phyloP scores from a whole-genome alignment of 2,797 vertebrate species.

The Sebastes iracundus region DNA sequence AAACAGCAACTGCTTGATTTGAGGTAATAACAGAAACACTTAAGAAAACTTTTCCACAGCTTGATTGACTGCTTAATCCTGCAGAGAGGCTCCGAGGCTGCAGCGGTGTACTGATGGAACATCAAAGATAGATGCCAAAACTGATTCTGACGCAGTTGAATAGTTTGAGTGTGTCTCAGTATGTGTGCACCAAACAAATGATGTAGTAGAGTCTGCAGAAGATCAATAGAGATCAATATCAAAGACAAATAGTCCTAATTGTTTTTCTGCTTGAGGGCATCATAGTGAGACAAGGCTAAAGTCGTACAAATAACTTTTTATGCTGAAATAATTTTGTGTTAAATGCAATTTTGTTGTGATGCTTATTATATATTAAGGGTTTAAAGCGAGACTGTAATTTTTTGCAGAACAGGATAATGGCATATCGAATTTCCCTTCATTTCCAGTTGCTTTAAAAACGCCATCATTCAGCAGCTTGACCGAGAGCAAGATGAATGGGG shows the following conservation, averaged over 20 bases:
- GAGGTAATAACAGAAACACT: slow-evolving; percentile 50
- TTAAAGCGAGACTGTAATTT: neutral
- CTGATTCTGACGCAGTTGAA: slow-evolving; percentile 12
- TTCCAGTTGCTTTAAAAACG: neutral
- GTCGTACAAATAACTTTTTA: neutral
- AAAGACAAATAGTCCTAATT: neutral
- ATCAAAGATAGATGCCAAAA: slow-evolving; percentile 23
- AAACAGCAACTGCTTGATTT: slow-evolving; percentile 58
- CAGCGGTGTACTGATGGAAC: slow-evolving; percentile 10
- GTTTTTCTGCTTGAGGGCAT: neutral
- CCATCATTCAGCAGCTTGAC: neutral
- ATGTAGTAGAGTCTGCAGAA: neutral
- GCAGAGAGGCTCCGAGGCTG: slow-evolving; percentile 27
- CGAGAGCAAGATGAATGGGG: neutral
- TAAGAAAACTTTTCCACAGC: slow-evolving; percentile 41
- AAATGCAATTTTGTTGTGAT: neutral
- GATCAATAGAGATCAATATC: neutral
- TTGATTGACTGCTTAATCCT: slow-evolving; percentile 54
- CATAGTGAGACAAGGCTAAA: neutral
- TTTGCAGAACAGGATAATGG: neutral
- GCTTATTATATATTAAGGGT: neutral
- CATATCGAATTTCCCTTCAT: neutral
- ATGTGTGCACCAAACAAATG: neutral
- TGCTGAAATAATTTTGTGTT: neutral
- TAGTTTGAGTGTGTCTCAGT: neutral